These are phyloP conservation scores for Bellardia pandia DNA, from an alignment of 2,888 invertebrate genomes.

Conservation along the genomic window DNA sequence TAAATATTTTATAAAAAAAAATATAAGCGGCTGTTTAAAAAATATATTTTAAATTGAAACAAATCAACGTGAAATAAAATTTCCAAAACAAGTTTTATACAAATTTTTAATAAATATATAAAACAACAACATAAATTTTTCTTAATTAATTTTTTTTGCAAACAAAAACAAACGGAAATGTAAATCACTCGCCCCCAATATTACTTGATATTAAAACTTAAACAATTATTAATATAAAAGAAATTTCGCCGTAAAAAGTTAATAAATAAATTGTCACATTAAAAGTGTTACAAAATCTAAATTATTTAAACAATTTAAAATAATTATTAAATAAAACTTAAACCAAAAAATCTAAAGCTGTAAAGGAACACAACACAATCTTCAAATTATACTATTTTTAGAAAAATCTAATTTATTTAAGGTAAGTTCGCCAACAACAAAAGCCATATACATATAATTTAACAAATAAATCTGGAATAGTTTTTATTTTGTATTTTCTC, in stretches of 20 bases:
- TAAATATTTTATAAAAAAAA: slow-evolving; percentile 45
- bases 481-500: neutral
- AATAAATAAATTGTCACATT: slow-evolving; percentile 41
- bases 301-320: slow-evolving; percentile 18
- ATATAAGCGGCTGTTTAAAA: slow-evolving; percentile 59
- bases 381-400: slow-evolving; percentile 12
- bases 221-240: slow-evolving; percentile 35
- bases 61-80: slow-evolving; percentile 57
- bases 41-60: slow-evolving; percentile 34
- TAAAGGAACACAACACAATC: slow-evolving; percentile 32
- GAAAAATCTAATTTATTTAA: slow-evolving; percentile 28
- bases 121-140: slow-evolving; percentile 36
- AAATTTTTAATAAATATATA: slow-evolving; percentile 19
- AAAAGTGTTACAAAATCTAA: slow-evolving; percentile 11
- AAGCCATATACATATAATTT: neutral
- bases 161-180: slow-evolving; percentile 79
- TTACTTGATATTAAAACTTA: slow-evolving; percentile 53
- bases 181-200: slow-evolving; percentile 82
- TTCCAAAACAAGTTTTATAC: slow-evolving; percentile 52
- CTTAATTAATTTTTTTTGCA: slow-evolving; percentile 25
- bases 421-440: slow-evolving; percentile 28
- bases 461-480: neutral
- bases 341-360: slow-evolving; percentile 23
- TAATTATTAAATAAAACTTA: slow-evolving; percentile 12
- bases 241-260: slow-evolving; percentile 47